Percentiles rank a stretch among this genome's conserved stretches.
phyloP scores from a whole-genome alignment of 1,140 invertebrate species.

The Drosophila tani region DNA sequence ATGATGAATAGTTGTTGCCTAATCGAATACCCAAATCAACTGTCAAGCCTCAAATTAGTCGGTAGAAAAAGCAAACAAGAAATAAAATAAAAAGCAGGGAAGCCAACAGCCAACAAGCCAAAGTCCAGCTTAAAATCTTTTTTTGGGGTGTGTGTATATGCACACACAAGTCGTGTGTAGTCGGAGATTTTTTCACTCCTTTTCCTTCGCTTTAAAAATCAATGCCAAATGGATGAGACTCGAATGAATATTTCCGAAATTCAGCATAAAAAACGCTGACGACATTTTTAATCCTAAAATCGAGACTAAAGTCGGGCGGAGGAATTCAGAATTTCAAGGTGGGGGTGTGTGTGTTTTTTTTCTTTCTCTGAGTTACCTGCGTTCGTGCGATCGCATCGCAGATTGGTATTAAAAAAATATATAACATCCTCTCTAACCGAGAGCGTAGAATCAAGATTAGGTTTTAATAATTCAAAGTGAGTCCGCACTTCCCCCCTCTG shows the following conservation, averaged over 20 bases:
- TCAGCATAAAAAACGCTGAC: constrained; percentile 80
- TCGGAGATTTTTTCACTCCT: constrained; percentile 29
- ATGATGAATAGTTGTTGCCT: constrained; percentile 58
- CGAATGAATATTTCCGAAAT: constrained; percentile 46
- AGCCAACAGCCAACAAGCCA: constrained; percentile 22
- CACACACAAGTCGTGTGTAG: constrained; percentile 1
- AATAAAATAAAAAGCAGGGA: background rate
- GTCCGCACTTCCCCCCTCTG: constrained; percentile 27
- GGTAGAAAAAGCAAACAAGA: background rate
- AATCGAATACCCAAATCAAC: constrained; percentile 74
- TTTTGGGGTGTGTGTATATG: constrained; percentile 26
- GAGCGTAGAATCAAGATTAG: constrained; percentile 76
- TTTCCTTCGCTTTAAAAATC: constrained; percentile 54
- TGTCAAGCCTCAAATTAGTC: constrained; percentile 66
- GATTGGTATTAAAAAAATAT: constrained; percentile 59
- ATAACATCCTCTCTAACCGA: constrained; percentile 52
- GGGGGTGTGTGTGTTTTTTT: background rate
- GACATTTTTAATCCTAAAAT: constrained; percentile 83
- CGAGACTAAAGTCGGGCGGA: constrained; percentile 65
- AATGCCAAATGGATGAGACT: constrained; percentile 62
- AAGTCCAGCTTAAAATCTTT: constrained; percentile 9
- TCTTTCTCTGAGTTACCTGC: constrained; percentile 45
- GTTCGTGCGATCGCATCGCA: constrained; percentile 72
- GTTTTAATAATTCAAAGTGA: constrained; percentile 82
- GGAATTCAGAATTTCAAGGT: constrained; percentile 17